Base-by-base conservation (phyloP, 2,113 vertebrate species). In the Amazona guildingii region DNA sequence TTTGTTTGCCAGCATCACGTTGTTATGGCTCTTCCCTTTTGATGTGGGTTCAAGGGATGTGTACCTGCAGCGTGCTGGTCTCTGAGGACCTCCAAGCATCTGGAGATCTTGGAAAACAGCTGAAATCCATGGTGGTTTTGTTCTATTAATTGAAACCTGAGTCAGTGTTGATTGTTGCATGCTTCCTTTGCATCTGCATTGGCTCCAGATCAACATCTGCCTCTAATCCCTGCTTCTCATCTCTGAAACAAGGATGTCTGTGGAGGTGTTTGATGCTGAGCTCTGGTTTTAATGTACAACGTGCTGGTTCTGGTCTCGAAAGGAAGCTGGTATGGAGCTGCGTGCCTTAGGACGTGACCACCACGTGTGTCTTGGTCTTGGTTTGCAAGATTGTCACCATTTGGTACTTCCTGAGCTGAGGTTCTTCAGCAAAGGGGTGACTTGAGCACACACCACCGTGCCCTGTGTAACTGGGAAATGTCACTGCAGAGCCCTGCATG, bases 191-290 rank as follows among this genome's bases (percentile, higher is more conserved):
- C 87, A 72, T 94, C 96, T 93, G 92, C 83, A 18, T 81, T 78
- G 82, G 94, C 87, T 93, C 73, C 84, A 39, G 6, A 93, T 97
- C 94, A 88, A 92, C 95, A 94, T 90, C 87, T 94, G 84, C 24
- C 6, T 54, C 89, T 95, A 94, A 94, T 95, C 93, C 88, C 61
- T 2, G 25, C 44, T 82, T 39, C 25, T 37, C 17, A 1, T 15
- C 35, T 55, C 1, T 11, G 59, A 55, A 37, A 19, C 5, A 3
- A 37, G 62, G 87, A 17, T 31, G 33, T 41, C 2, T 13, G 74
- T 29, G 51, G 17, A 57, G 91, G 31, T 70, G 92, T 69, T 11
- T 55, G 88, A 55, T 94, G 87, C 70, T 18, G 69, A 80, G 61
- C 84, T 81, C 52, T 35, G 78, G 54, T 70, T 74, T 55, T 5